These are phyloP conservation scores for Galaxias olidus DNA, from an alignment of 2,797 vertebrate genomes.

Conservation along the genomic window DNA sequence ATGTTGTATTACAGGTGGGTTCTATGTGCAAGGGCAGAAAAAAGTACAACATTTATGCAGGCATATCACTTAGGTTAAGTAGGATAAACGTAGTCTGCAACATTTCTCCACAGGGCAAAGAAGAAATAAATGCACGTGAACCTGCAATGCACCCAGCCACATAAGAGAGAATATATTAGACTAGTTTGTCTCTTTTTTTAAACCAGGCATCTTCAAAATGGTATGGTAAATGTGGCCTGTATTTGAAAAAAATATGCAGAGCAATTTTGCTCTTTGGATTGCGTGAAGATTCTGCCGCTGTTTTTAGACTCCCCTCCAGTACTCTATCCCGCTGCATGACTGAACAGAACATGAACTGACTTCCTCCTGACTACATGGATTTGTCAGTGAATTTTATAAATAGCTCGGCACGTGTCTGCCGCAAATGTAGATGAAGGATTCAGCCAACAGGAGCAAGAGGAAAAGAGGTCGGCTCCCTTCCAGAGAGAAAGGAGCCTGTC, in stretches of 20 bases:
- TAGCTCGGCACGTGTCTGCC: slow-evolving; percentile 71
- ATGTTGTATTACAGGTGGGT: no score
- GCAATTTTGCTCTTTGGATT: slow-evolving; percentile 36
- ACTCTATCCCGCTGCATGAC: slow-evolving; percentile 63
- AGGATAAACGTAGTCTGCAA: no score
- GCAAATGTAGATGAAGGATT: slow-evolving; percentile 42
- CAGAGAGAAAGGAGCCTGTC: neutral
- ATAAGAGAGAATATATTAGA: no score
- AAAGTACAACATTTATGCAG: no score
- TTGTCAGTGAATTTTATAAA: slow-evolving; percentile 78
- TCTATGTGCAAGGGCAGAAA: no score
- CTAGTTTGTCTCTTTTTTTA: no score
- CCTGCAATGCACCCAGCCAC: no score
- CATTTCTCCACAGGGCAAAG: neutral
- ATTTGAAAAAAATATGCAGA: slow-evolving; percentile 44
- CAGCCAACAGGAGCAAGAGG: slow-evolving; percentile 33
- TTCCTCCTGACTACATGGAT: slow-evolving; percentile 74
- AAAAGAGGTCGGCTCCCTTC: slow-evolving; percentile 29
- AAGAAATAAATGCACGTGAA: neutral
- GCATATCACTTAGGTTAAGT: no score
- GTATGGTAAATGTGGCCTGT: slow-evolving; percentile 23
- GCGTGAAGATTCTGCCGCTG: slow-evolving; percentile 43
- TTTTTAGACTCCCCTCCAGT: slow-evolving; percentile 65
- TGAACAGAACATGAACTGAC: slow-evolving; percentile 68
- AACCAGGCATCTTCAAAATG: slow-evolving; percentile 1